Conservation (phyloP, 2,797 vertebrate genomes). For the Cottoperca gobio region DNA sequence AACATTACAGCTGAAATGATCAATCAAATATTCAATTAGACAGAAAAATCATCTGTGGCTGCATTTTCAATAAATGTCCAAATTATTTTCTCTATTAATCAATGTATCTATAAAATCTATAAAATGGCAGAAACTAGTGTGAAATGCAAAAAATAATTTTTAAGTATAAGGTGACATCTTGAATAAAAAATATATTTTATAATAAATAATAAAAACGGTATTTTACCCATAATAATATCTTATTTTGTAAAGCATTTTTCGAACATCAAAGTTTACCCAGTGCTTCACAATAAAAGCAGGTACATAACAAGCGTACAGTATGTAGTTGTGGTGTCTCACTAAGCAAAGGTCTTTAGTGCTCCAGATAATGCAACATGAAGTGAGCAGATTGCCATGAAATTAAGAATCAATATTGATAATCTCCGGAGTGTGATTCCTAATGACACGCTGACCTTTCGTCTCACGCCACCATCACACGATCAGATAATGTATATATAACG, state of each 20-base stretch:
- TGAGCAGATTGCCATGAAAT: conserved; percentile 9
- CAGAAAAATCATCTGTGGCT: not conserved
- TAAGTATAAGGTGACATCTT: not conserved
- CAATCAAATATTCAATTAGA: not conserved
- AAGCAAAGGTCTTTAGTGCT: not conserved
- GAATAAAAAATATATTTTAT: no score
- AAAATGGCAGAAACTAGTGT: no score
- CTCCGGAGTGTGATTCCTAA: not conserved
- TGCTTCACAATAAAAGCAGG: not conserved
- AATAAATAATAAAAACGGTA: not conserved
- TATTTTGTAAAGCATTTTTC: not conserved
- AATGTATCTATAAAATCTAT: no score
- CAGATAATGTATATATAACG: not conserved
- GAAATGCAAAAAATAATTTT: no score
- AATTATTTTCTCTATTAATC: no score
- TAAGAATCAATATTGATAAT: conserved; percentile 6
- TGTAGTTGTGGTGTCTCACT: no score
- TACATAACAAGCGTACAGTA: no score
- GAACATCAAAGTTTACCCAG: not conserved
- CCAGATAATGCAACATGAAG: not conserved
- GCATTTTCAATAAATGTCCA: no score
- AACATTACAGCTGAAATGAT: not conserved
- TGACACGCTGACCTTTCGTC: conserved; percentile 6
- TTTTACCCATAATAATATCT: not conserved
- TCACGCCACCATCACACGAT: not conserved